Evolutionary conservation across 2,113 vertebrate genomes (phyloP).

Genomic region (Hyaena hyaena): DNA sequence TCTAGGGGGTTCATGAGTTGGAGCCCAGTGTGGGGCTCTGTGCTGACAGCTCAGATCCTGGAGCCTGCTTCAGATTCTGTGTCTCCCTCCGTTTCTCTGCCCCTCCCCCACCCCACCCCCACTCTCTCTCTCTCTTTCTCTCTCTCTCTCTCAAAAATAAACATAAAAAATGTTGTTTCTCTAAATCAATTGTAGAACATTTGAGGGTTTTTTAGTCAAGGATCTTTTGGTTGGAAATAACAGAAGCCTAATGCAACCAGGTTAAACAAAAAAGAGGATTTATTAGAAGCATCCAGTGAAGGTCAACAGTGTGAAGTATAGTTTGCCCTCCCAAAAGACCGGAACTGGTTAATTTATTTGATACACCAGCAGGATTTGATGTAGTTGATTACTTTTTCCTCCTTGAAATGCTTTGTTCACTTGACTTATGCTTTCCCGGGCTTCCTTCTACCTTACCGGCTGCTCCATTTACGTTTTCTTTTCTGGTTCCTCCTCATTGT

Average conservation of each 20-base stretch:
- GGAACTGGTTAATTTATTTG: constrained; percentile 12
- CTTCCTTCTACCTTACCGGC: not conserved
- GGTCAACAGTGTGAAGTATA: not conserved
- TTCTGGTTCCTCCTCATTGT: not conserved
- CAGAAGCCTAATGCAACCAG: not conserved
- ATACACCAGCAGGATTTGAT: not conserved
- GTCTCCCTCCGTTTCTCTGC: too few relatives aligned
- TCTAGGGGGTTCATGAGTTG: too few relatives aligned
- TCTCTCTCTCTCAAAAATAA: too few relatives aligned
- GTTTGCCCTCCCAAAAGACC: not conserved
- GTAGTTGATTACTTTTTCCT: not conserved
- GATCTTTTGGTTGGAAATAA: not conserved
- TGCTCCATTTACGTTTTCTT: not conserved
- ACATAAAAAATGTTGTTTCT: not conserved
- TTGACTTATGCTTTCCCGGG: not conserved
- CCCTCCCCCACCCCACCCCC: too few relatives aligned
- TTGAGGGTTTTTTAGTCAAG: not conserved
- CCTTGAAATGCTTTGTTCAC: not conserved
- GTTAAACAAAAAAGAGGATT: not conserved
- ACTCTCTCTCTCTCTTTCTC: too few relatives aligned
- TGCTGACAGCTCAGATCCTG: too few relatives aligned
- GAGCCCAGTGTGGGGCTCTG: too few relatives aligned
- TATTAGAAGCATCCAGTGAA: not conserved
- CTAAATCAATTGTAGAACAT: not conserved
- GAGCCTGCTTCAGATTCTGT: too few relatives aligned